phyloP scores from a whole-genome alignment of 2,888 invertebrate species.

The Amblyteles armatorius region DNA sequence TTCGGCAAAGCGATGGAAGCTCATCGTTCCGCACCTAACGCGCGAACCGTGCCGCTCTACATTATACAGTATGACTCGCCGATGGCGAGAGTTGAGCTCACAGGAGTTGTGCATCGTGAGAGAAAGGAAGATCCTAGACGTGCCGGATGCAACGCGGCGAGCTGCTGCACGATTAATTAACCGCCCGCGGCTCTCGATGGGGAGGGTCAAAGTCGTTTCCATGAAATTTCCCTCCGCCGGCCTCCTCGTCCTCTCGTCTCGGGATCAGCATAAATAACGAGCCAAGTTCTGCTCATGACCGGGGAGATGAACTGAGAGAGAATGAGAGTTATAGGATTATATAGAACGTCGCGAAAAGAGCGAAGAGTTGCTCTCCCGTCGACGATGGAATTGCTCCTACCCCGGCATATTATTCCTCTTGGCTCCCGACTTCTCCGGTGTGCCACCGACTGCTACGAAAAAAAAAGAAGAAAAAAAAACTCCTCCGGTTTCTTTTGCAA shows the following conservation, averaged over 20 bases:
- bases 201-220: slow-evolving; percentile 62
- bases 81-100: slow-evolving; percentile 27
- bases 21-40: not conserved
- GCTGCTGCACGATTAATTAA: slow-evolving; percentile 76
- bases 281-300: slow-evolving; percentile 60
- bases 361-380: slow-evolving; percentile 43
- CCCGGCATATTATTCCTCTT: slow-evolving; percentile 23
- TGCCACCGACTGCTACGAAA: slow-evolving; percentile 16
- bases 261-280: slow-evolving; percentile 74
- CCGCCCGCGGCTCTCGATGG: slow-evolving; percentile 71
- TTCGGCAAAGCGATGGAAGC: not conserved
- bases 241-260: slow-evolving; percentile 41
- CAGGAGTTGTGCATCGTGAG: slow-evolving; percentile 34
- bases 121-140: slow-evolving; percentile 26
- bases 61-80: not conserved
- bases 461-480: not conserved
- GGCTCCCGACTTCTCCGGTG: not conserved
- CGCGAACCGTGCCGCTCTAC: slow-evolving; percentile 12
- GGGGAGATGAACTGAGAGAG: slow-evolving; percentile 31
- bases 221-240: slow-evolving; percentile 65
- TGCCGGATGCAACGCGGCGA: slow-evolving; percentile 44
- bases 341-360: slow-evolving; percentile 42
- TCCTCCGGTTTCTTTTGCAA: slow-evolving; percentile 14
- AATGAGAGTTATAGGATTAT: slow-evolving; percentile 33
- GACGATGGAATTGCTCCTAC: slow-evolving; percentile 34